Conservation (phyloP, 2,888 invertebrate species). For the Xestia sexstrigata region DNA sequence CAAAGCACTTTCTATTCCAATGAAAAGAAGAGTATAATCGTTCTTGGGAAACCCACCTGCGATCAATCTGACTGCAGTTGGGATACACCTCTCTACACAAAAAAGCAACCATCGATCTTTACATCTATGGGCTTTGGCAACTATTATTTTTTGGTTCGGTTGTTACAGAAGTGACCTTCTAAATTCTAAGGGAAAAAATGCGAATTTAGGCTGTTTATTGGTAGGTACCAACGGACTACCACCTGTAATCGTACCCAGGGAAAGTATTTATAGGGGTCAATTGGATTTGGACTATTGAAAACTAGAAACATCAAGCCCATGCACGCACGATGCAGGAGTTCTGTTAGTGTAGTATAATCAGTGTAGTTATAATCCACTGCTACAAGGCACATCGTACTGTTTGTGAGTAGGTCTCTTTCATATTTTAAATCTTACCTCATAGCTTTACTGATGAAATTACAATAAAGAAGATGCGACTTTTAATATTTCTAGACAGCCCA, state of each 20-base stretch:
- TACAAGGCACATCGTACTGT: neutral
- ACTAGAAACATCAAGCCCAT: neutral
- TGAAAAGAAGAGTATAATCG: constrained; percentile 19
- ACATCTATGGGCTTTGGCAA: neutral
- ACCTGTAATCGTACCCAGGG: neutral
- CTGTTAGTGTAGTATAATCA: neutral
- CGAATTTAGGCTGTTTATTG: neutral
- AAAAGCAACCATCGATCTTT: neutral
- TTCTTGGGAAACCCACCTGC: constrained; percentile 25
- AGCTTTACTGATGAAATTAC: neutral
- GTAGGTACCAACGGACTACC: neutral
- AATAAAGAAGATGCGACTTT: neutral
- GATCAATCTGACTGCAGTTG: constrained; percentile 35
- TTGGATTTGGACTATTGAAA: neutral
- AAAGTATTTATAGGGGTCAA: neutral
- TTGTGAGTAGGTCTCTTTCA: too few species aligned
- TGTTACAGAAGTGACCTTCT: neutral
- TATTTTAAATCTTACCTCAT: too few species aligned
- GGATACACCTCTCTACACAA: neutral
- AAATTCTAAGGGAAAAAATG: neutral
- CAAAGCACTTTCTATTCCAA: constrained; percentile 10
- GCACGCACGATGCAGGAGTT: neutral
- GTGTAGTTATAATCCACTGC: neutral
- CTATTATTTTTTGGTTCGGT: neutral
- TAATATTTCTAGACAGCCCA: neutral